Evolutionary conservation across 2,888 invertebrate species (phyloP).

Genomic region (Trichopria drosophilae): DNA sequence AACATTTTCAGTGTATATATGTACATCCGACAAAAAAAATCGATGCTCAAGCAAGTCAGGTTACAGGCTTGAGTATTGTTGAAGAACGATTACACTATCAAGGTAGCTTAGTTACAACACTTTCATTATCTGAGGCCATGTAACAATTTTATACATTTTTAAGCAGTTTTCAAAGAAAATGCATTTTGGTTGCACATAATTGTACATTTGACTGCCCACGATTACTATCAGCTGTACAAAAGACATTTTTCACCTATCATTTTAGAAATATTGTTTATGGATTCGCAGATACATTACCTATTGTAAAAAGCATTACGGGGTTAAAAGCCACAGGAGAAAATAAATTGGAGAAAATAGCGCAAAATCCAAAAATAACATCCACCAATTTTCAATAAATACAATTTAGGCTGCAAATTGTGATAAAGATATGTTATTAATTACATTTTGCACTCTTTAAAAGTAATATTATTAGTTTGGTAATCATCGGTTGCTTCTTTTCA

Average conservation of each 20-base stretch:
- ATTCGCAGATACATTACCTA: constrained; percentile 17
- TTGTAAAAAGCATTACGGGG: constrained; percentile 1
- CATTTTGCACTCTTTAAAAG: too few relatives aligned
- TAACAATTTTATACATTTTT: constrained; percentile 10
- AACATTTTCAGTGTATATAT: not conserved
- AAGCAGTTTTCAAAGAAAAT: constrained; percentile 8
- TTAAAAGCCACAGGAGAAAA: constrained; percentile 4
- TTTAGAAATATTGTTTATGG: constrained; percentile 14
- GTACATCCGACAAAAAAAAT: not conserved
- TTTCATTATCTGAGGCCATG: not conserved
- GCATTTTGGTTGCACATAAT: constrained; percentile 10
- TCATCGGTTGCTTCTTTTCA: too few relatives aligned
- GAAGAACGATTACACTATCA: constrained; percentile 4
- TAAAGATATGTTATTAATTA: too few relatives aligned
- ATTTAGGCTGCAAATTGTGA: too few relatives aligned
- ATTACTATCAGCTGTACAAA: constrained; percentile 8
- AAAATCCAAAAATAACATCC: not conserved
- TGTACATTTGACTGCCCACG: constrained; percentile 7
- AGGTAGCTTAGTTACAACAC: not conserved
- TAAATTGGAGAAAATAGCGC: not conserved
- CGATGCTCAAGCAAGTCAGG: not conserved
- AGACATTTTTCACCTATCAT: not conserved
- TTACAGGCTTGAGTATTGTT: not conserved
- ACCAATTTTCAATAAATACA: not conserved
- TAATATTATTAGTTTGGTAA: too few relatives aligned